phyloP scores from a whole-genome alignment of 2,888 invertebrate genomes.

The Sericinus montela region DNA sequence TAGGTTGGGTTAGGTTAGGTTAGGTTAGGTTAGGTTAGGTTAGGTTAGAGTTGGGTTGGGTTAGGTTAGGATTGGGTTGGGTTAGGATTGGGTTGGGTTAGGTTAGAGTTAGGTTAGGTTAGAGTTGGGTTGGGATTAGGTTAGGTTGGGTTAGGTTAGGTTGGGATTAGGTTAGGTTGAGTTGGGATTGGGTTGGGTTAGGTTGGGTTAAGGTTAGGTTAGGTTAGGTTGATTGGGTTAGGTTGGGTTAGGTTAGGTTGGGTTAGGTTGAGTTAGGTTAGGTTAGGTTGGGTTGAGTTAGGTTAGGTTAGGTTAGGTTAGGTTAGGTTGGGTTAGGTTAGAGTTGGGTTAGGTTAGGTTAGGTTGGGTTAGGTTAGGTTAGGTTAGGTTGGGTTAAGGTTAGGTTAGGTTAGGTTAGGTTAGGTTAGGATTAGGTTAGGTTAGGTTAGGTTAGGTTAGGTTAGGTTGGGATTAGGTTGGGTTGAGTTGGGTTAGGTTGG shows the following conservation, averaged over 20 bases:
- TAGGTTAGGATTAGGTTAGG: too few relatives aligned
- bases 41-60: too few relatives aligned
- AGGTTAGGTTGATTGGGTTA: too few relatives aligned
- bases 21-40: conserved; percentile 18
- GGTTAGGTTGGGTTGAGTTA: conserved; percentile 16
- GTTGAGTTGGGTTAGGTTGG: conserved; percentile 11
- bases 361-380: conserved; percentile 2
- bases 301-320: conserved; percentile 18
- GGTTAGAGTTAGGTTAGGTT: too few relatives aligned
- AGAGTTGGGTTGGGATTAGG: conserved; percentile 15
- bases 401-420: too few relatives aligned
- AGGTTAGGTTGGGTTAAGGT: too few relatives aligned
- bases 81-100: too few relatives aligned
- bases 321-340: conserved; percentile 16
- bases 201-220: too few relatives aligned
- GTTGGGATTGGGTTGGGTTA: conserved; percentile 18
- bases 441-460: conserved; percentile 2
- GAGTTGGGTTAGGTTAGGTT: too few relatives aligned
- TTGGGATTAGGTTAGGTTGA: too few relatives aligned
- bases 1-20: conserved; percentile 20
- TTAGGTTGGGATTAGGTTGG: too few relatives aligned
- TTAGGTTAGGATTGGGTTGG: too few relatives aligned
- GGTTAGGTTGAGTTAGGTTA: conserved; percentile 12
- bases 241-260: conserved; percentile 24
- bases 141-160: conserved; percentile 18